phyloP scores from a whole-genome alignment of 1,140 invertebrate genomes.

The Chymomyza costata region DNA sequence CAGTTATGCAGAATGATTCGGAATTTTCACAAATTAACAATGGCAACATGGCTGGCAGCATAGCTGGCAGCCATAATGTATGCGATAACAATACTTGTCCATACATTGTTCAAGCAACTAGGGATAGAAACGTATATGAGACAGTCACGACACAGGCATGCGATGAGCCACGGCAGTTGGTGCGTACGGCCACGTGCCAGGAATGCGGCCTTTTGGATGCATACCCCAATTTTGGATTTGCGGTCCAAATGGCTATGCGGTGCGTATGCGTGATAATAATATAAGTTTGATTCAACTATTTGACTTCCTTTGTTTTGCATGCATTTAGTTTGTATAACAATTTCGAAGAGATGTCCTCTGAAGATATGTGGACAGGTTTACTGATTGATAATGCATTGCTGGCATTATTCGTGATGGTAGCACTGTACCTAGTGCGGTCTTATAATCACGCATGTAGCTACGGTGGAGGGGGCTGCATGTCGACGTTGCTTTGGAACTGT shows the following conservation, averaged over 20 bases:
- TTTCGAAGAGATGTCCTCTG: constrained; percentile 8
- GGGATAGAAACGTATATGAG: too few species aligned
- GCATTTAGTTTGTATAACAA: constrained; percentile 29
- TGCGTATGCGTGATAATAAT: constrained; percentile 22
- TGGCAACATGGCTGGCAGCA: too few species aligned
- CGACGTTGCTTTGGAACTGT: constrained; percentile 17
- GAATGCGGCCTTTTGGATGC: constrained; percentile 18
- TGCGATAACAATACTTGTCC: too few species aligned
- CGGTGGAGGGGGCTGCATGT: constrained; percentile 31
- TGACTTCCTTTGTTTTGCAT: background rate
- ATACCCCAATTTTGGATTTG: constrained; percentile 4
- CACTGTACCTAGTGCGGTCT: constrained; percentile 15
- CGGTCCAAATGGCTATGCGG: background rate
- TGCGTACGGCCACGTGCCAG: background rate
- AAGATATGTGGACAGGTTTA: too few species aligned
- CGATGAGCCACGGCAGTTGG: background rate
- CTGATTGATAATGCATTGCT: too few species aligned
- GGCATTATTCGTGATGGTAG: background rate
- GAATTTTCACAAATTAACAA: too few species aligned
- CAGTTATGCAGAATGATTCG: too few species aligned
- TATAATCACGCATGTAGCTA: constrained; percentile 27
- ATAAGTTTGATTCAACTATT: too few species aligned
- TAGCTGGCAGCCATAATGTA: too few species aligned
- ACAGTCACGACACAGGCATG: too few species aligned
- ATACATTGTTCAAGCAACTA: too few species aligned